Conservation (phyloP, 2,888 invertebrate genomes). For the Parnassius smintheus region DNA sequence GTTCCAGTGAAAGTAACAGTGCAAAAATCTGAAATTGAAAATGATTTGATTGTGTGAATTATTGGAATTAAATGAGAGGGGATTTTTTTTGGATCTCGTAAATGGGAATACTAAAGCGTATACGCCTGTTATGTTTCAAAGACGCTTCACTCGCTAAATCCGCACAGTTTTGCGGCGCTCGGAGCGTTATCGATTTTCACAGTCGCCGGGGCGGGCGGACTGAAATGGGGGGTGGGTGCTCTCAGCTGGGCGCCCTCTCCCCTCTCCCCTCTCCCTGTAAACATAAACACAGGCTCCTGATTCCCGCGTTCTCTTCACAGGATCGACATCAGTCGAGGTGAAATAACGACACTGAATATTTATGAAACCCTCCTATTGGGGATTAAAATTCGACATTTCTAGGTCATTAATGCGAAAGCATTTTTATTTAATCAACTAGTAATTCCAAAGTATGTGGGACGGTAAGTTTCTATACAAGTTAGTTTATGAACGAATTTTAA, state of each 20-base stretch:
- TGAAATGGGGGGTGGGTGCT: slow-evolving; percentile 38
- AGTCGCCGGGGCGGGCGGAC: slow-evolving; percentile 46
- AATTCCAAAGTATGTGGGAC: slow-evolving; percentile 9
- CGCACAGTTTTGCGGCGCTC: slow-evolving; percentile 44
- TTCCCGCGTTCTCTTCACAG: slow-evolving; percentile 44
- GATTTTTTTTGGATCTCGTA: slow-evolving; percentile 28
- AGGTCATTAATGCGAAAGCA: slow-evolving; percentile 62
- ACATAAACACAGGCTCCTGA: slow-evolving; percentile 27
- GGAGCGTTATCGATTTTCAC: slow-evolving; percentile 74
- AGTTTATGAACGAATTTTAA: neutral
- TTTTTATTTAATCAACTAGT: slow-evolving; percentile 40
- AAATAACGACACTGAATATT: slow-evolving; percentile 78
- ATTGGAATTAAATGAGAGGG: slow-evolving; percentile 33
- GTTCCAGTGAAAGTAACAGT: neutral
- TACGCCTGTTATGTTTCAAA: slow-evolving; percentile 34
- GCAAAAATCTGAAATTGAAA: slow-evolving; percentile 17
- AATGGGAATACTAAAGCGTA: slow-evolving; percentile 33
- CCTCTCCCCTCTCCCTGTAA: slow-evolving; percentile 50
- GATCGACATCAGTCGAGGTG: slow-evolving; percentile 74
- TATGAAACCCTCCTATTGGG: slow-evolving; percentile 71
- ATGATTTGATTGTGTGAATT: slow-evolving; percentile 29
- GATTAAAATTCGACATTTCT: slow-evolving; percentile 73
- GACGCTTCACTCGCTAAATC: slow-evolving; percentile 38
- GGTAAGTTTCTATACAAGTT: slow-evolving; percentile 6
- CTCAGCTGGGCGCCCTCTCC: slow-evolving; percentile 70